Conservation (phyloP, 2,888 invertebrate species). For the Geophilus truncorum region DNA sequence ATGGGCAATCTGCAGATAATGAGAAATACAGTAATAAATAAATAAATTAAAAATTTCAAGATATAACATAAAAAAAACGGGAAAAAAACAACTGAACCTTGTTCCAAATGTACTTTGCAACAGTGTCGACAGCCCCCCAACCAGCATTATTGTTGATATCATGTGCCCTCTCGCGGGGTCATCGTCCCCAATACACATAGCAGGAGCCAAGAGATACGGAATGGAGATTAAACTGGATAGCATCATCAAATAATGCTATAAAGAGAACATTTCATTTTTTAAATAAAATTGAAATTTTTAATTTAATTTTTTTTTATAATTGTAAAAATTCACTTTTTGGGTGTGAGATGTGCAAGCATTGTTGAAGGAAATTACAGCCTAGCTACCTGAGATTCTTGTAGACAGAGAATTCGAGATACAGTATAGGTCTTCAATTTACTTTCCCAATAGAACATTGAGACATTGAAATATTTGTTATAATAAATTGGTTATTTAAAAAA, state of each 20-base stretch:
- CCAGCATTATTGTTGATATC: conserved; percentile 75
- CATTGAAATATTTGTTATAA: conserved; percentile 22
- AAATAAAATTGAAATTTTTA: too few relatives aligned
- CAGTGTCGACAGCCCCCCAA: conserved; percentile 69
- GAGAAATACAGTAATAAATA: background rate
- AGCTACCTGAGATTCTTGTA: too few relatives aligned
- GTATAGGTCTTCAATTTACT: too few relatives aligned
- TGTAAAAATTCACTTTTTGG: too few relatives aligned
- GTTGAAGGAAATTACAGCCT: too few relatives aligned
- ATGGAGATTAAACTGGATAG: conserved; percentile 50
- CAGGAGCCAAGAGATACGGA: conserved; percentile 41
- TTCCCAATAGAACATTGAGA: too few relatives aligned
- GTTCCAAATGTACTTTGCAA: conserved; percentile 69
- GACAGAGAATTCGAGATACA: too few relatives aligned
- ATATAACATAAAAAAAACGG: too few relatives aligned
- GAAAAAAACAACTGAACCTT: conserved; percentile 46
- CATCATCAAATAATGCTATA: conserved; percentile 74
- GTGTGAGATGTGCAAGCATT: too few relatives aligned
- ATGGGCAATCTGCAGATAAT: conserved; percentile 42
- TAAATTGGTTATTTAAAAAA: too few relatives aligned
- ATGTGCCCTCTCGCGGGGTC: conserved; percentile 69
- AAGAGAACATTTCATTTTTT: conserved; percentile 34
- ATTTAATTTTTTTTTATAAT: too few relatives aligned
- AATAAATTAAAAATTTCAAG: background rate
- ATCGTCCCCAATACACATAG: conserved; percentile 52